Conservation (phyloP, 2,113 vertebrate genomes). For the Spilogale gracilis region DNA sequence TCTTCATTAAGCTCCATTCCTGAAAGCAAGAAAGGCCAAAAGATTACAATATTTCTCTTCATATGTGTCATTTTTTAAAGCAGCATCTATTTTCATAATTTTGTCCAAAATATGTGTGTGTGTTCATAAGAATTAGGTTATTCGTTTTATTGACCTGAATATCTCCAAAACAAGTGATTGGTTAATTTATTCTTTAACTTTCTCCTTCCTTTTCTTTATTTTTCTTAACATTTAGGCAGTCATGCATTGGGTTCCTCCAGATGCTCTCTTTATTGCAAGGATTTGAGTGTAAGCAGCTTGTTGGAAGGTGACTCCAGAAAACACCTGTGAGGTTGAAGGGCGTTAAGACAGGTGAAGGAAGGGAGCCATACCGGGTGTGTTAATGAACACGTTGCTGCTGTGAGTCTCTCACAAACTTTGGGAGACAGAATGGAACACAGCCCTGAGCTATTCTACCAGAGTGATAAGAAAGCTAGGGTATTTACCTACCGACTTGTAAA, state of each 20-base stretch:
- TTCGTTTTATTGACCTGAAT: neutral
- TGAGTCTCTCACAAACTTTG: neutral
- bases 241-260: neutral
- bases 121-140: neutral
- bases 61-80: neutral
- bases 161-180: neutral
- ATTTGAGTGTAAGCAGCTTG: neutral
- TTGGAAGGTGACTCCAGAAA: neutral
- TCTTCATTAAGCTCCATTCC: neutral
- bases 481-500: neutral
- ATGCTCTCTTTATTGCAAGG: neutral
- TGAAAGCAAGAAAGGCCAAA: neutral
- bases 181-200: neutral
- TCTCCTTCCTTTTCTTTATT: neutral
- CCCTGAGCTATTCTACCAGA: neutral
- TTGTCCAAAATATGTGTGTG: neutral
- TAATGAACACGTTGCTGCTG: neutral
- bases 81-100: neutral
- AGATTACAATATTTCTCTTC: neutral
- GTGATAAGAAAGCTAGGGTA: neutral
- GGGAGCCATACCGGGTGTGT: fast-evolving
- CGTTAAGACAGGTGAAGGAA: neutral
- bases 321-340: neutral
- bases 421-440: neutral
- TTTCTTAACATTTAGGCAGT: neutral